Evolutionary conservation across 2,113 vertebrate species (phyloP).

Genomic region (cattle (Bos taurus)): ARS-UCD2.0 NC_037357.1:10758001-10758500

Average conservation of each 20-base stretch:
- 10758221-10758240: neutral
- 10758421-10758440: neutral
- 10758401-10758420: neutral
- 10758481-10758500: neutral
- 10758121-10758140: no score
- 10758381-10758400: neutral
- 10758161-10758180: neutral
- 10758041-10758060: no score
- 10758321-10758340: slow-evolving; percentile 4
- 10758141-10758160: no score
- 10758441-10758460: neutral
- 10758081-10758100: no score
- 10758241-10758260: neutral
- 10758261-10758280: neutral
- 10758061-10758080: no score
- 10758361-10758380: neutral
- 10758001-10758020: no score
- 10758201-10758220: neutral
- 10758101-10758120: no score
- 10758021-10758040: no score
- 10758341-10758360: neutral
- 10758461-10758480: neutral
- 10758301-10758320: neutral
- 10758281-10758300: neutral
- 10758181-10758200: neutral